A percentile compares a stretch with the other conserved stretches of the same genome.
Conservation (phyloP, 2,113 vertebrate genomes). For the Mastomys natalensis region DNA sequence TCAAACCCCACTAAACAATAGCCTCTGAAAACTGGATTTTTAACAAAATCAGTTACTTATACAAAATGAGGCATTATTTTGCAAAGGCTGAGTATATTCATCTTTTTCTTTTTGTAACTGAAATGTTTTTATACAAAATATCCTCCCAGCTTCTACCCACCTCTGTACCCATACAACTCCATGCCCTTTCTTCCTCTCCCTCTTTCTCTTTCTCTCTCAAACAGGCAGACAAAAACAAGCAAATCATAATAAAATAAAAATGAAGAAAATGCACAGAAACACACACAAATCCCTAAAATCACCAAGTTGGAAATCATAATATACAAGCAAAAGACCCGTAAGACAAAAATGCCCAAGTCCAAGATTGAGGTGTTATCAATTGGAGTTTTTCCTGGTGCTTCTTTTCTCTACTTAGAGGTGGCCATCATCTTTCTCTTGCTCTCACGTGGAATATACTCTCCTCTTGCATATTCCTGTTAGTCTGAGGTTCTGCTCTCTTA, state of each 20-base stretch:
- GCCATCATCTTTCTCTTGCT: neutral
- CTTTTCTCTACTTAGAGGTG: neutral
- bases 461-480: neutral
- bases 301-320: neutral
- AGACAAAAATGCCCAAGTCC: neutral
- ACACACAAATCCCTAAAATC: neutral
- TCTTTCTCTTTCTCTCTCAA: neutral
- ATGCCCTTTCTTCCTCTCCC: neutral
- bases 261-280: no score
- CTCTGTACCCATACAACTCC: neutral
- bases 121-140: neutral
- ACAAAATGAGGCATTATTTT: neutral
- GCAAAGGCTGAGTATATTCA: neutral
- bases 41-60: conserved; percentile 24
- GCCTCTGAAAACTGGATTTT: conserved; percentile 7
- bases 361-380: neutral
- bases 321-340: neutral
- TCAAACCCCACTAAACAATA: neutral
- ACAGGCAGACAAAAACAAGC: neutral
- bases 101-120: neutral
- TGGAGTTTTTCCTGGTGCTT: neutral
- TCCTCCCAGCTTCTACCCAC: neutral
- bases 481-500: neutral
- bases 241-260: neutral
- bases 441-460: neutral